Conservation (phyloP, 53 echinoderm and acorn worm genomes). For the Hippasteria phrygiana region DNA sequence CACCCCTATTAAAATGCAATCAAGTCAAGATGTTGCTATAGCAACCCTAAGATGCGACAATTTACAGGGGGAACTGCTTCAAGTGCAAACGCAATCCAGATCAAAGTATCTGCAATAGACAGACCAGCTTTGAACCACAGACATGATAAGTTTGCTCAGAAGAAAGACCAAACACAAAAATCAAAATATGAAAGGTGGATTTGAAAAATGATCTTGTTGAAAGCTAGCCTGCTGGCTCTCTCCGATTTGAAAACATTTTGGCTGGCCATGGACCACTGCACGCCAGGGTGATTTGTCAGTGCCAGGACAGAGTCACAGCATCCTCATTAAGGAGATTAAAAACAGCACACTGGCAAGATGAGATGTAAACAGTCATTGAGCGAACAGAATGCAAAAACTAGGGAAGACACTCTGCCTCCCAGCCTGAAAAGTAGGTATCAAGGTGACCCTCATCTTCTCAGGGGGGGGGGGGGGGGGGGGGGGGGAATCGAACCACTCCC, state of each 20-base stretch:
- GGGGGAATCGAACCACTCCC: no score
- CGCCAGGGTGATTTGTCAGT: neutral
- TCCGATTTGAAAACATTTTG: constrained; percentile 15
- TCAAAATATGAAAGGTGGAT: constrained; percentile 3
- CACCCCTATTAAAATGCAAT: constrained; percentile 23
- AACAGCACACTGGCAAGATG: neutral
- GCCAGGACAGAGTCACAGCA: neutral
- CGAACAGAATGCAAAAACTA: no score
- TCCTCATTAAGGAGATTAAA: constrained; percentile 2
- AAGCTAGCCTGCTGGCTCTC: neutral
- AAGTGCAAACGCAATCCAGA: no score
- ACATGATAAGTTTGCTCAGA: neutral
- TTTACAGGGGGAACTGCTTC: no score
- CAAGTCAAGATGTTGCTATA: neutral
- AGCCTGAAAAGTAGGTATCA: no score
- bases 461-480: no score
- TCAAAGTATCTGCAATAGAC: no score
- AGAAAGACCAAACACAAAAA: neutral
- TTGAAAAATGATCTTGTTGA: constrained; percentile 2
- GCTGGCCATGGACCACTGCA: neutral
- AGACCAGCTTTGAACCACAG: neutral
- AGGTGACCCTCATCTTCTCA: no score
- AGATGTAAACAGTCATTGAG: neutral
- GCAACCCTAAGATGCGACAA: neutral
- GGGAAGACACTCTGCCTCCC: no score